Base-by-base conservation (phyloP, 2,797 vertebrate genomes). In the Cichlasoma orientale region DNA sequence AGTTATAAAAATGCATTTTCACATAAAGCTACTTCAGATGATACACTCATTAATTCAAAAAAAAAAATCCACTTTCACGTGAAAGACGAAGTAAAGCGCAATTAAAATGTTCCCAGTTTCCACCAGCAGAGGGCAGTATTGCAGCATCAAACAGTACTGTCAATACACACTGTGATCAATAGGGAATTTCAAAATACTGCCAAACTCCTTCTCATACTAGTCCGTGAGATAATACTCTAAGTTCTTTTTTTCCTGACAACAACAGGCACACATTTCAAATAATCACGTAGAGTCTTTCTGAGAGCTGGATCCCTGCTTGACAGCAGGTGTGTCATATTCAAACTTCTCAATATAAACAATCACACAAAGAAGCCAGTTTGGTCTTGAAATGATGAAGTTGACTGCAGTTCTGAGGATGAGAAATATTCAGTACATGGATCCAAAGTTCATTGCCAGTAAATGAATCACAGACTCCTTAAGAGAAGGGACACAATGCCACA, bases 91-190 rank as follows among this genome's bases (percentile, higher is more conserved):
- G n/a, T 18, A 44, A 36, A 36, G 33, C 33, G 9, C 16, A 74
- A 41, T 44, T 18, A 36, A 5, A 78, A 77, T 72, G 19, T 57
- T 89, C 36, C 50, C n/a, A 5, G 8, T 77, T 84, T 80, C 72
- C 76, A 69, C 93, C 95, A 95, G 91, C 80, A 95, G 95, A 95
- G 94, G 78, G 94, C 94, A 94, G 91, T 88, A 81, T 89, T 92
- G 93, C 70, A 93, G 81, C 86, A 91, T 81, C 78, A 78, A 59
- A 84, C 18, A 55, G 18, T 31, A 29, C 75, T 74, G 57, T 54
- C 76, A 77, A 8, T 31, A 41, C 70, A 87, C 83, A 91, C 85
- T 84, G 69, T 81, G 81, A 89, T 89, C 84, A 88, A 53, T 44
- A 33, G 71, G 63, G 79, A 86, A 75, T 74, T 86, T 84, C 52